Percentiles rank a stretch among this genome's conserved stretches.
phyloP scores from a whole-genome alignment of 2,113 vertebrate species.

The Promerops cafer region DNA sequence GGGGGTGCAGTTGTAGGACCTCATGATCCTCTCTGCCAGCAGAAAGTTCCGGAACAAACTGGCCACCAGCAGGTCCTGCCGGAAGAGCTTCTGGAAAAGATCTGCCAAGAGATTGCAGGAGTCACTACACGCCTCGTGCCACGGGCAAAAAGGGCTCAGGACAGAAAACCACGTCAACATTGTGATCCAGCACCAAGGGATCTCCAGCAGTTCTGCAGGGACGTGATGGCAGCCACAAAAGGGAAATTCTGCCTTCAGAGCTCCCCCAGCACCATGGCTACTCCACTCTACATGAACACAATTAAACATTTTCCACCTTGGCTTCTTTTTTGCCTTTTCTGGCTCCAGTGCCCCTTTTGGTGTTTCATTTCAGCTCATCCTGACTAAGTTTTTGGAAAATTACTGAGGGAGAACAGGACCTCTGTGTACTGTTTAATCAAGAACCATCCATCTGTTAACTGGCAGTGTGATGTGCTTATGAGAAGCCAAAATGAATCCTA shows the following conservation, averaged over 20 bases:
- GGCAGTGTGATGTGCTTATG: background rate
- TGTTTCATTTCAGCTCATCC: background rate
- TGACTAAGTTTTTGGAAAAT: background rate
- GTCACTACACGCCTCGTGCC: background rate
- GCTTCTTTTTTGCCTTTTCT: background rate
- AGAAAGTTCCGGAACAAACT: conserved; percentile 97
- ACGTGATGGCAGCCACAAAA: accelerated
- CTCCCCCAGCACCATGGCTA: accelerated
- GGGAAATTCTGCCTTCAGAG: background rate
- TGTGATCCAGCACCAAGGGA: background rate
- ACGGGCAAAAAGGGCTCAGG: accelerated
- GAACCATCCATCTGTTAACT: background rate
- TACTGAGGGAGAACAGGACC: background rate
- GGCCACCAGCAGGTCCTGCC: conserved; percentile 95
- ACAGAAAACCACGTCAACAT: accelerated
- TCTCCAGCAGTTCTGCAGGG: background rate
- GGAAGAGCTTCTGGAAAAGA: conserved; percentile 97
- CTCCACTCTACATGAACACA: background rate
- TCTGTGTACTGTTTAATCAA: background rate
- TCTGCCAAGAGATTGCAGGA: conserved; percentile 65
- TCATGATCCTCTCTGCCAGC: conserved; percentile 95
- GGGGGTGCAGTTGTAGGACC: conserved; percentile 96
- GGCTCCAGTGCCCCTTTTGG: background rate
- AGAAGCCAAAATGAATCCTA: background rate
- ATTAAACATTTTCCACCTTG: background rate